Evolutionary conservation across 1,140 invertebrate species (phyloP).

Genomic region (Sinonovacula constricta): DNA sequence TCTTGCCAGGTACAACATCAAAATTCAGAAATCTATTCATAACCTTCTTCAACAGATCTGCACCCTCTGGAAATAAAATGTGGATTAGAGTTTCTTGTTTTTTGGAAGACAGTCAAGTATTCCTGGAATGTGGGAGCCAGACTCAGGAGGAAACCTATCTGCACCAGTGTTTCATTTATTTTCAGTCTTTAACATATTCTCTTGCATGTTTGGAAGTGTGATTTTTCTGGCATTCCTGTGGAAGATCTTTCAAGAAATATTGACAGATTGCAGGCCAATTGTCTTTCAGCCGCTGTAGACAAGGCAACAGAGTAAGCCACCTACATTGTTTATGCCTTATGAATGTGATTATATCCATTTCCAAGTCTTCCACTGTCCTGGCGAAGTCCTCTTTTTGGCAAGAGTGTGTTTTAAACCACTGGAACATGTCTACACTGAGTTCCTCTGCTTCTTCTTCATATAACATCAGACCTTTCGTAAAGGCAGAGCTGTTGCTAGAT

Average conservation of each 20-base stretch:
- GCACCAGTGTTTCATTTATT: neutral
- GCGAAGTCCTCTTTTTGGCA: no score
- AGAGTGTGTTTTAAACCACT: neutral
- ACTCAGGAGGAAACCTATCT: slow-evolving; percentile 7
- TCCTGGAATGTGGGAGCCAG: neutral
- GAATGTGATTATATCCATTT: neutral
- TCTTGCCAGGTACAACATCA: neutral
- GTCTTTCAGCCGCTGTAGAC: no score
- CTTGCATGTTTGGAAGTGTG: neutral
- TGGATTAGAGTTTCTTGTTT: slow-evolving; percentile 15
- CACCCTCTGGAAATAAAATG: neutral
- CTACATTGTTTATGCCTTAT: no score
- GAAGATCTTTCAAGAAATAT: neutral
- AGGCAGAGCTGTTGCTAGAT: neutral
- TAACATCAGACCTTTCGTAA: no score
- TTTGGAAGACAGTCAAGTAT: neutral
- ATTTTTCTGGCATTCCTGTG: neutral
- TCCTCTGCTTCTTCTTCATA: no score
- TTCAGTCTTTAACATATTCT: neutral
- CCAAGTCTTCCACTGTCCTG: neutral
- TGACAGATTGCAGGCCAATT: no score
- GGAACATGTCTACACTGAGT: neutral
- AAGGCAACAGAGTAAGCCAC: neutral
- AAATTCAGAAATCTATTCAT: slow-evolving; percentile 23
- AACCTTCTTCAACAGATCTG: neutral